These are phyloP conservation scores for Eulemur rubriventer DNA, from an alignment of 2,797 vertebrate species.

Conservation along the genomic window DNA sequence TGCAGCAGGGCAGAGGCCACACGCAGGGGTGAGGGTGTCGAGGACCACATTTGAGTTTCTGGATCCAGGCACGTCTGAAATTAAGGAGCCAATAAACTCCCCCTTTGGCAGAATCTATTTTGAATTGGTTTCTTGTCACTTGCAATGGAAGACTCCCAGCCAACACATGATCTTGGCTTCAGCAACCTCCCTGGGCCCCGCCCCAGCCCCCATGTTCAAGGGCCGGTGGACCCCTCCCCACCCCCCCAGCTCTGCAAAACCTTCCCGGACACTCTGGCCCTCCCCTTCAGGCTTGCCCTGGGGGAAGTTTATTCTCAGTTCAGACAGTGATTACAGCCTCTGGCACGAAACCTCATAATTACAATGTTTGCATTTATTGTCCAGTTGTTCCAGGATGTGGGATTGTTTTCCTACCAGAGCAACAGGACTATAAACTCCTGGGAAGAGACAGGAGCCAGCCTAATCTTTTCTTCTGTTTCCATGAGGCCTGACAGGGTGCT, in stretches of 20 bases:
- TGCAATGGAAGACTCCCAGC: background rate
- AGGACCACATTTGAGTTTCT: background rate
- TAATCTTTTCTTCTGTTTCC: background rate
- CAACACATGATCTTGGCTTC: background rate
- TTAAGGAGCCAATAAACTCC: background rate
- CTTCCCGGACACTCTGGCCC: background rate
- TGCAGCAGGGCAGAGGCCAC: background rate
- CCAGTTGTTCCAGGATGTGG: background rate
- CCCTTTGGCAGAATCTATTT: background rate
- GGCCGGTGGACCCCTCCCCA: background rate
- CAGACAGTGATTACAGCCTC: no score
- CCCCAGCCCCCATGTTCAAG: background rate
- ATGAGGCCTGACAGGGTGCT: background rate
- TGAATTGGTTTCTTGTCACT: background rate
- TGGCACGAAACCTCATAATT: background rate
- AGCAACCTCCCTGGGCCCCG: background rate
- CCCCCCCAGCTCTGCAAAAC: background rate
- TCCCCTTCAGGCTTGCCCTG: background rate
- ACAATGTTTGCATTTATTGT: background rate
- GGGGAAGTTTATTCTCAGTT: background rate
- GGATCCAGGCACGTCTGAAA: background rate
- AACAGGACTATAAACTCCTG: background rate
- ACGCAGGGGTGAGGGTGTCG: background rate
- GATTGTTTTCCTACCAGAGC: background rate
- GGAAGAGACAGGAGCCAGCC: background rate